Percentiles rank a stretch among this genome's conserved stretches.
phyloP scores from a whole-genome alignment of 1,140 invertebrate species.

The Galleria mellonella region DNA sequence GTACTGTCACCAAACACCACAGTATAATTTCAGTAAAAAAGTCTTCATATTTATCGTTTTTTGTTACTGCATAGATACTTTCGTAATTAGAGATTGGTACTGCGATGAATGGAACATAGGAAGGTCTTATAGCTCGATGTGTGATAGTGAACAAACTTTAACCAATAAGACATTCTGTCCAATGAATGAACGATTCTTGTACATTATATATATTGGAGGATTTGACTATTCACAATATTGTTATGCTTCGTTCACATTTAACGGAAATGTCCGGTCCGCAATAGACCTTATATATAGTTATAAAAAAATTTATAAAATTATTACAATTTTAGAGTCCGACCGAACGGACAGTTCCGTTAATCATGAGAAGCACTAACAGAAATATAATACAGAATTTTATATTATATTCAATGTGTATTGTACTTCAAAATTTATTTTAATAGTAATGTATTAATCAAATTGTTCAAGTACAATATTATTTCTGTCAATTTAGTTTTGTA shows the following conservation, averaged over 20 bases:
- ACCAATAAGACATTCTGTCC: constrained; percentile 9
- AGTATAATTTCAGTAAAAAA: too few species aligned
- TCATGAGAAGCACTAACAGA: constrained; percentile 18
- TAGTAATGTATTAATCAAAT: constrained; percentile 47
- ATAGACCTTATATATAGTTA: too few species aligned
- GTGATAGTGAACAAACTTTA: background rate
- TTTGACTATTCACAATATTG: constrained; percentile 18
- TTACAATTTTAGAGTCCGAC: too few species aligned
- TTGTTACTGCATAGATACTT: too few species aligned
- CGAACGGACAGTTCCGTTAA: background rate
- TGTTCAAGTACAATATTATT: constrained; percentile 53
- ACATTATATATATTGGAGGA: constrained; percentile 37
- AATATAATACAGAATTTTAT: constrained; percentile 41
- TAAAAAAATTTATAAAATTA: constrained; percentile 2
- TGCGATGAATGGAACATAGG: too few species aligned
- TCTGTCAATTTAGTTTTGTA: constrained; percentile 27
- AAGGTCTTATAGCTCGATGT: background rate
- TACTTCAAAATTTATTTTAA: constrained; percentile 49
- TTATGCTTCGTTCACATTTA: background rate
- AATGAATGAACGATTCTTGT: constrained; percentile 29
- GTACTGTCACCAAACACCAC: too few species aligned
- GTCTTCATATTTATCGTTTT: too few species aligned
- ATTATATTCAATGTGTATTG: constrained; percentile 60
- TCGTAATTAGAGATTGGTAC: too few species aligned
- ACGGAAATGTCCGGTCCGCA: too few species aligned